These are phyloP conservation scores for Leptosomus discolor DNA, from an alignment of 2,113 vertebrate genomes.

Conservation along the genomic window DNA sequence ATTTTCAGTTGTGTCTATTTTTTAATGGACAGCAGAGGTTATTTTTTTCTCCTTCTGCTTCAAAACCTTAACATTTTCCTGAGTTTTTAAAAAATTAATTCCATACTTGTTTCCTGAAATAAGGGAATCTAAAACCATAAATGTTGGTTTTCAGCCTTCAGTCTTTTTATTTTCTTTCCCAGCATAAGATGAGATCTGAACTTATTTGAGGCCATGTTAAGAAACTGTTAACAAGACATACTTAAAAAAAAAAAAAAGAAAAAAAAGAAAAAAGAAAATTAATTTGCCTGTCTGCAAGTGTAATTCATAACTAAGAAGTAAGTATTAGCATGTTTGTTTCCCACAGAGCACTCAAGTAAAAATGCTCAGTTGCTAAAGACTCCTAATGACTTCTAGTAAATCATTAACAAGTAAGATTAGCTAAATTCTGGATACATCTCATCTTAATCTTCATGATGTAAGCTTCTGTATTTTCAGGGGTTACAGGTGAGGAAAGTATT, in stretches of 20 bases:
- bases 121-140: background rate
- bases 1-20: background rate
- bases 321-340: background rate
- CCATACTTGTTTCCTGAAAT: background rate
- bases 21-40: background rate
- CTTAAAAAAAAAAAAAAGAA: background rate
- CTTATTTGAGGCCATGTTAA: background rate
- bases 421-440: background rate
- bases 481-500: background rate
- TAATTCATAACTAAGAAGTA: background rate
- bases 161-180: background rate
- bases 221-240: background rate
- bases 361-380: conserved; percentile 21
- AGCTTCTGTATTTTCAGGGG: background rate
- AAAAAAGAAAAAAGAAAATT: background rate
- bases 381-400: background rate
- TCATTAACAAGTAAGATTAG: background rate
- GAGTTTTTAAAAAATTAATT: background rate
- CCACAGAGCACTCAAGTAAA: conserved; percentile 15
- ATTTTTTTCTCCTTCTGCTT: background rate
- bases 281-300: background rate
- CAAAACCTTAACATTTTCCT: background rate
- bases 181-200: background rate
- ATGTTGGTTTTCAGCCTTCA: background rate
- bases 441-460: background rate